Base-by-base conservation (phyloP, 1,140 invertebrate species). In the Laupala kohalensis region DNA sequence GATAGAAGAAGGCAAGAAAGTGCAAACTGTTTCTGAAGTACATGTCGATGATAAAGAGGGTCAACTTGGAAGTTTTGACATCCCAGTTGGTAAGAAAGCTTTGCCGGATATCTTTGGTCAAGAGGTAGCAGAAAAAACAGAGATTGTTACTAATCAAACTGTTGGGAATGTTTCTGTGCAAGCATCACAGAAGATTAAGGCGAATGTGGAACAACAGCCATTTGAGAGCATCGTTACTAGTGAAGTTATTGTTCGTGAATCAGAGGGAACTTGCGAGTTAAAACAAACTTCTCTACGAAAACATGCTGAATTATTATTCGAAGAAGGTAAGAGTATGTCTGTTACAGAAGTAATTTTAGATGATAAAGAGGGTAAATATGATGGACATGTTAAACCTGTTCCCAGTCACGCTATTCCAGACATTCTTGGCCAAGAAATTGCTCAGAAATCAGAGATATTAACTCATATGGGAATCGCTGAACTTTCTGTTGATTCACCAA, bases 311-410 rank as follows among this genome's bases (percentile, higher is more conserved):
- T 70, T 83, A 13, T 75, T 74, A 25, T 79, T 86, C 68, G 78
- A 79, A 30, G 80, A 83, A 72, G 79, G 78, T 37, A 81, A 82
- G 74, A 79, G 82, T 72, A 64, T 87, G 6, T 80, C 77, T 2
- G 77, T 86, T 24, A 81, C 79, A 63, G 77, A 86, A 76, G 78
- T 85, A 5, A 74, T 80, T 26, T 66, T 77, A 1, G 77, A 84
- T 64, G 84, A 86, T 69, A 81, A 80, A 74, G 80, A 84, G 77
- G 78, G 73, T 71, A 25, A 13, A 15, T 73, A 71, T 74, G 78
- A 72, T 73, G 24, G 30, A 77, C 76, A 69, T 63, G 80, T 80
- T 1, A 76, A 78, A 74, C 72, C 78, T 29, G 78, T 80, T 68
- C 77, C 80, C 75, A 79, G 79, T 73, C 72, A 76, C 65, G 76